Conservation (phyloP, 2,888 invertebrate species). For the Ischnura elegans region DNA sequence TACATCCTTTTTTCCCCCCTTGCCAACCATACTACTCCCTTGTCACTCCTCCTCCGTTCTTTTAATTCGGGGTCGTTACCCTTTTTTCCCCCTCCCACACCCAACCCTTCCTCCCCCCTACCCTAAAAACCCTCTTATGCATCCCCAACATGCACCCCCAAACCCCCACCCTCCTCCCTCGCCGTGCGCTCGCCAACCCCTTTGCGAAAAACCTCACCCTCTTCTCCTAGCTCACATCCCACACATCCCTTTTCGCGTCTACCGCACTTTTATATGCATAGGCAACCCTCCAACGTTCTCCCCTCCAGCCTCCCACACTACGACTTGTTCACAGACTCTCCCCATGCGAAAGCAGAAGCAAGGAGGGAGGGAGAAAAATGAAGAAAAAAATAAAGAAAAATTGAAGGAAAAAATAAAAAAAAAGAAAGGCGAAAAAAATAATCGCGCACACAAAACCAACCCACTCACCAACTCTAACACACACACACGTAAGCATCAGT, state of each 20-base stretch:
- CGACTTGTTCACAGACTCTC: background rate
- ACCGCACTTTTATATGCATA: conserved; percentile 37
- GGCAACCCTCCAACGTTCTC: conserved; percentile 27
- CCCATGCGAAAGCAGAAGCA: background rate
- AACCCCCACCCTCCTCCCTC: background rate
- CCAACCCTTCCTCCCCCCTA: background rate
- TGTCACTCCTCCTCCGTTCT: background rate
- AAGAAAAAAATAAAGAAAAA: background rate
- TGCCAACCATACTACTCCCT: background rate
- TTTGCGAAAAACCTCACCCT: too few relatives aligned
- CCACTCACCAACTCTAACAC: background rate
- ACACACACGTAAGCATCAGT: background rate
- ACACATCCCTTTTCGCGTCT: background rate
- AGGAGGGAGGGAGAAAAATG: background rate
- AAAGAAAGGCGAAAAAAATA: too few relatives aligned
- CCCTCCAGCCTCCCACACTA: background rate
- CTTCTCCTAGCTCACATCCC: too few relatives aligned
- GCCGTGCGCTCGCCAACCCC: background rate
- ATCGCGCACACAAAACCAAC: background rate
- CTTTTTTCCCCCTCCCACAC: background rate
- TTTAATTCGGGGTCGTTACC: conserved; percentile 64
- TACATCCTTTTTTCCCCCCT: background rate
- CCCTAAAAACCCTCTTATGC: background rate
- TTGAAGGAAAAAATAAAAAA: background rate
- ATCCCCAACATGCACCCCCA: conserved; percentile 33